Conservation (phyloP, 2,113 vertebrate species). For the Loxodonta africana region DNA sequence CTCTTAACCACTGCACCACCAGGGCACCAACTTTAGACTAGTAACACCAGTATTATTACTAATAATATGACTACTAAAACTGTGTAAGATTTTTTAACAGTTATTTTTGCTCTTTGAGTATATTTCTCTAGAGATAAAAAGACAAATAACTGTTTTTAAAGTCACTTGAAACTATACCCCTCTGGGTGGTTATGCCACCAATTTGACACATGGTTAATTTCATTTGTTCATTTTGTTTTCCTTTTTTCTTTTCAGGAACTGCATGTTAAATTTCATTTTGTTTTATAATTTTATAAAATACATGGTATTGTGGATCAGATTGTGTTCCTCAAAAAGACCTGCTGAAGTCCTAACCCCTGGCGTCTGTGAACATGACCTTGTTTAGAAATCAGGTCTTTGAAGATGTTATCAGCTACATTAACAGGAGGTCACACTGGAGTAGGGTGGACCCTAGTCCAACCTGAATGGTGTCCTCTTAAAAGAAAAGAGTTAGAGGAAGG, state of each 20-base stretch:
- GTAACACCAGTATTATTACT: background rate
- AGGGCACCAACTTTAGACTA: background rate
- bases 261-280: background rate
- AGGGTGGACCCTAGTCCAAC: background rate
- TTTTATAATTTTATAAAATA: background rate
- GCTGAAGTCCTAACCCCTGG: background rate
- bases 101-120: background rate
- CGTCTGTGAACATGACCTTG: background rate
- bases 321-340: background rate
- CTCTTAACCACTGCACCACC: too few relatives aligned
- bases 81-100: background rate
- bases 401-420: too few relatives aligned
- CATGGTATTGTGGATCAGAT: background rate
- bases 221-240: background rate
- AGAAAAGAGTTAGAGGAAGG: background rate
- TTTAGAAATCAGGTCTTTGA: background rate
- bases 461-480: background rate
- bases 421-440: background rate
- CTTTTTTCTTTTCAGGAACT: conserved; percentile 9
- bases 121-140: background rate
- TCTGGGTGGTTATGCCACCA: background rate
- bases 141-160: background rate
- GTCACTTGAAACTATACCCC: background rate
- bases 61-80: background rate
- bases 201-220: background rate